Base-by-base conservation (phyloP, 2,113 vertebrate species). In the Apus apus region DNA sequence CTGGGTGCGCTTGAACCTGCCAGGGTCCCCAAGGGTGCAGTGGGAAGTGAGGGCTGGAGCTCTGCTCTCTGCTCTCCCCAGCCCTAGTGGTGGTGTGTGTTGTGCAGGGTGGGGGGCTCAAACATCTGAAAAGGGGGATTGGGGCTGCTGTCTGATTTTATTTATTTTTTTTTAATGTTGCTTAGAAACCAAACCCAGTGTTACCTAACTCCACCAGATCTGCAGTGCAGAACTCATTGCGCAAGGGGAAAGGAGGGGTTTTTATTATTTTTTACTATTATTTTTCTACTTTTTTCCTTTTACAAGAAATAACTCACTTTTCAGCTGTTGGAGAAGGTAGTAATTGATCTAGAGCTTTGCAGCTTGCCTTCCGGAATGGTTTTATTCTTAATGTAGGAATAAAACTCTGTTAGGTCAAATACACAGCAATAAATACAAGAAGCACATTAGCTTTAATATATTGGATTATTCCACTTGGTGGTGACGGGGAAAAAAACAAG, bases 261-360 rank as follows among this genome's bases (percentile, higher is more conserved):
- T 85, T 62, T 50, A 30, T 66, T 91, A 75, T 84, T 20, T 21
- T 74, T 93, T 87, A 79, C 88, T 95, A 77, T 91, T 93, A 85
- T 53, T 43, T 90, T 15, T 40, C 75, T 68, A 62, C 36, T 78
- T 65, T 66, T 79, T 78, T 76, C 58, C 61, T 73, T 91, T 90
- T 97, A 86, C 48, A 30, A 96, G 93, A 93, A 98, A 97, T 98
- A 98, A 98, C 96, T 97, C 97, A 97, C 97, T 97, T 97, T 92
- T 95, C 97, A n/a, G 17, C 94, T 97, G 96, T 97, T 78, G 94
- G 95, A 92, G 95, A 94, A 87, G 71, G 91, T 67, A 92, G 96
- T 96, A 97, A 98, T 98, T 98, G 97, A 97, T 98, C 97, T 89
- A 22, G 71, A 95, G 95, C 78, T 96, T 91, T 80, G 85, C 72